A percentile compares a stretch with the other conserved stretches of the same genome.
Conservation (phyloP, 2,113 vertebrate genomes). For the Falcunculus frontatus region DNA sequence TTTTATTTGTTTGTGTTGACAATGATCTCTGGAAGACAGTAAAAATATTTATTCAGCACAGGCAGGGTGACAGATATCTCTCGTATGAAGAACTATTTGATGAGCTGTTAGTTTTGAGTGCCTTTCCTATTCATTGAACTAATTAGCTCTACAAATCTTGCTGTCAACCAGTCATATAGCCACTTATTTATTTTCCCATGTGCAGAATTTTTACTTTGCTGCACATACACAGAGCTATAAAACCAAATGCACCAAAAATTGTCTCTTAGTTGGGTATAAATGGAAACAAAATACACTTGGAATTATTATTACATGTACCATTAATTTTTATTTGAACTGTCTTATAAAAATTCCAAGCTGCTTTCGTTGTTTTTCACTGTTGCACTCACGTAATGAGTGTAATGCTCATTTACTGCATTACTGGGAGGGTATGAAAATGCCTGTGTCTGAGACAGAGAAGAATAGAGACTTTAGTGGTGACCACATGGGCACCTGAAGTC, state of each 20-base stretch:
- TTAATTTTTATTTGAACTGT: conserved; percentile 65
- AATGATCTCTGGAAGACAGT: not conserved
- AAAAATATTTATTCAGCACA: conserved; percentile 45
- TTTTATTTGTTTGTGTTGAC: not conserved
- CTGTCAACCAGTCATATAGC: conserved; percentile 53
- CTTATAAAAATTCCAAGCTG: conserved; percentile 40
- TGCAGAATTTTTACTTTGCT: conserved; percentile 36
- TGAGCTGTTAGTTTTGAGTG: conserved; percentile 66
- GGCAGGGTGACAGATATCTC: conserved; percentile 46
- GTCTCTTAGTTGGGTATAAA: conserved; percentile 53
- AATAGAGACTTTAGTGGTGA: not conserved
- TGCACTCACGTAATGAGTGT: not conserved
- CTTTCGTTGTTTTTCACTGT: conserved; percentile 8
- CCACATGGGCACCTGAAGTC: not conserved
- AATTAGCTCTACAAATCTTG: conserved; percentile 67
- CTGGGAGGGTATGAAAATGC: not conserved
- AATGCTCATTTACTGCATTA: not conserved
- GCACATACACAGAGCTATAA: conserved; percentile 22
- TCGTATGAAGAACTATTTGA: conserved; percentile 58
- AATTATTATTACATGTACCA: conserved; percentile 63
- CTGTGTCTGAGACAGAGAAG: not conserved
- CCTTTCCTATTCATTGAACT: conserved; percentile 62
- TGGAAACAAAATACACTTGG: conserved; percentile 52
- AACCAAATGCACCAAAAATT: conserved; percentile 52
- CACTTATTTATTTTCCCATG: conserved; percentile 49